A percentile compares a stretch with the other conserved stretches of the same genome.
Evolutionary conservation across 1,140 invertebrate genomes (phyloP).

Genomic region (Diprion similis): DNA sequence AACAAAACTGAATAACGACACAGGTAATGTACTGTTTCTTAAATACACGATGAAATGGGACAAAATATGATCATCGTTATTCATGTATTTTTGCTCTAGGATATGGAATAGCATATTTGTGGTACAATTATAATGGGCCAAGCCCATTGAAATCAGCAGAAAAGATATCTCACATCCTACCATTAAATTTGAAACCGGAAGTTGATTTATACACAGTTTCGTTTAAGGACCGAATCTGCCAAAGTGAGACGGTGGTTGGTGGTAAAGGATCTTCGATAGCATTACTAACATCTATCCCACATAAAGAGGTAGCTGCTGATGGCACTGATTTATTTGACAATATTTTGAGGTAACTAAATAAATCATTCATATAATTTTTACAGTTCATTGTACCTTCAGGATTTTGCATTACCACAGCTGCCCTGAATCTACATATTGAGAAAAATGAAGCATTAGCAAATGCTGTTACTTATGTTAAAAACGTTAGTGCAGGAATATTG

Average conservation of each 20-base stretch:
- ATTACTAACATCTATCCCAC: conserved; percentile 62
- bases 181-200: background rate
- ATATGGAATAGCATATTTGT: conserved; percentile 32
- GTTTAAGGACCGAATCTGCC: conserved; percentile 48
- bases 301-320: conserved; percentile 49
- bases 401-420: conserved; percentile 67
- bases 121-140: conserved; percentile 20
- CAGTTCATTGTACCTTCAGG: conserved; percentile 65
- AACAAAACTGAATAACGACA: conserved; percentile 28
- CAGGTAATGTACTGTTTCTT: conserved; percentile 24
- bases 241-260: conserved; percentile 65
- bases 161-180: conserved; percentile 12
- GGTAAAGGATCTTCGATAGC: conserved; percentile 78
- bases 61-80: background rate
- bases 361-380: conserved; percentile 18
- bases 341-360: background rate
- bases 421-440: conserved; percentile 64
- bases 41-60: background rate
- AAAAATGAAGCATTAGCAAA: conserved; percentile 33
- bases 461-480: conserved; percentile 36
- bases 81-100: conserved; percentile 1
- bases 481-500: conserved; percentile 37
- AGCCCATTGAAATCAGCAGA: background rate
- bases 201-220: conserved; percentile 48
- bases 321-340: background rate